Evolutionary conservation across 2,113 vertebrate genomes (phyloP).

Genomic region (Paratilapia polleni): DNA sequence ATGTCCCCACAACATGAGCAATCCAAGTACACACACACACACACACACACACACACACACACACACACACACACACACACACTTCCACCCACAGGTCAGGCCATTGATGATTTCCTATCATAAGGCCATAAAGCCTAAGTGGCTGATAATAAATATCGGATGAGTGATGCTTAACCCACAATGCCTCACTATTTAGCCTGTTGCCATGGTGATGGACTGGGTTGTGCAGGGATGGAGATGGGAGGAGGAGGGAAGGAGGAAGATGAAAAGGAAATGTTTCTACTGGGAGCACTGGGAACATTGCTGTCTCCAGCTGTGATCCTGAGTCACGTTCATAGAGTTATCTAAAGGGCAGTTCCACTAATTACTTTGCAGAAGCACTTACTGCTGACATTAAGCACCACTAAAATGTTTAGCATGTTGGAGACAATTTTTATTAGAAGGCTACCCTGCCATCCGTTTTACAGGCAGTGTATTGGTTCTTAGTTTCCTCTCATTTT

Average conservation of each 20-base stretch:
- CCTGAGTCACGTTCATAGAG: neutral
- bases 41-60: too few species aligned
- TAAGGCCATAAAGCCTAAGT: slow-evolving; percentile 64
- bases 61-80: too few species aligned
- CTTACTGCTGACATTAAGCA: neutral
- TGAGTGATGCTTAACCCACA: slow-evolving; percentile 59
- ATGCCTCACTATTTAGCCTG: slow-evolving; percentile 49
- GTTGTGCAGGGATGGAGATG: neutral
- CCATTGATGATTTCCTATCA: slow-evolving; percentile 44
- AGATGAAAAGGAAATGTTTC: neutral
- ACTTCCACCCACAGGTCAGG: neutral
- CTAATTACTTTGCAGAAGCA: neutral
- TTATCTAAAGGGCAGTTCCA: neutral
- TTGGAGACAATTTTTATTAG: neutral
- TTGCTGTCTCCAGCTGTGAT: neutral
- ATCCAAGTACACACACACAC: neutral
- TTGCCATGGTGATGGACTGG: slow-evolving; percentile 53
- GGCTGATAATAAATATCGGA: slow-evolving; percentile 64
- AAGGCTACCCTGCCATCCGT: neutral
- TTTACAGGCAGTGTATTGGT: too few species aligned
- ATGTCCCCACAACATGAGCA: neutral
- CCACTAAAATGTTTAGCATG: neutral
- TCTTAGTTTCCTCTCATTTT: neutral
- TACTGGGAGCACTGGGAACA: neutral
- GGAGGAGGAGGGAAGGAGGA: neutral